A percentile compares a stretch with the other conserved stretches of the same genome.
phyloP scores from a whole-genome alignment of 2,113 vertebrate genomes.

The Zosterops lateralis region DNA sequence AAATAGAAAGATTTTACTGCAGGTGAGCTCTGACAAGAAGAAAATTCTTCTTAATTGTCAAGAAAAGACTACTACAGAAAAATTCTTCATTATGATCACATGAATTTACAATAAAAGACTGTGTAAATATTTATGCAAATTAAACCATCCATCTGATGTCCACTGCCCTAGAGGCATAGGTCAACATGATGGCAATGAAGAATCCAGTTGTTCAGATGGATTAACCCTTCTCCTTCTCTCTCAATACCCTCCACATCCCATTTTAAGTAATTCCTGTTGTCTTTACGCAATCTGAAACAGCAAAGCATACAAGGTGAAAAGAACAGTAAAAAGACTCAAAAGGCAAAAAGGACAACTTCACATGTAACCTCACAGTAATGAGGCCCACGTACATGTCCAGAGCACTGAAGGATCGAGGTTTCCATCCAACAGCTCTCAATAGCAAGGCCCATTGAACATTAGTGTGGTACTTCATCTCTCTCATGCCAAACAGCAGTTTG shows the following conservation, averaged over 20 bases:
- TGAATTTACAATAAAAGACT: neutral
- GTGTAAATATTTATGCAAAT: slow-evolving; percentile 41
- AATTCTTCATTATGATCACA: neutral
- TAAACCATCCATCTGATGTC: slow-evolving; percentile 1
- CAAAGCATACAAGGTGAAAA: neutral
- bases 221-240: slow-evolving; percentile 17
- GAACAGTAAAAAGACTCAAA: neutral
- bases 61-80: neutral
- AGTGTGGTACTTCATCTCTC: slow-evolving; percentile 6
- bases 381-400: neutral
- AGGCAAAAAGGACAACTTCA: neutral
- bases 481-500: neutral
- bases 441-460: slow-evolving; percentile 43
- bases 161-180: neutral
- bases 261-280: neutral
- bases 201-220: neutral
- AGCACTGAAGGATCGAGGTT: neutral
- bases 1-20: slow-evolving; percentile 15
- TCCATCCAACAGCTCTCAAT: neutral
- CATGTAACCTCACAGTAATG: neutral
- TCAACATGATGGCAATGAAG: neutral
- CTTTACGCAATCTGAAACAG: neutral
- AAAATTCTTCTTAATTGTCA: neutral
- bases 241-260: neutral
- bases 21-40: neutral